Base-by-base conservation (phyloP, 1,140 invertebrate species). In the Scaptomyza hsui region DNA sequence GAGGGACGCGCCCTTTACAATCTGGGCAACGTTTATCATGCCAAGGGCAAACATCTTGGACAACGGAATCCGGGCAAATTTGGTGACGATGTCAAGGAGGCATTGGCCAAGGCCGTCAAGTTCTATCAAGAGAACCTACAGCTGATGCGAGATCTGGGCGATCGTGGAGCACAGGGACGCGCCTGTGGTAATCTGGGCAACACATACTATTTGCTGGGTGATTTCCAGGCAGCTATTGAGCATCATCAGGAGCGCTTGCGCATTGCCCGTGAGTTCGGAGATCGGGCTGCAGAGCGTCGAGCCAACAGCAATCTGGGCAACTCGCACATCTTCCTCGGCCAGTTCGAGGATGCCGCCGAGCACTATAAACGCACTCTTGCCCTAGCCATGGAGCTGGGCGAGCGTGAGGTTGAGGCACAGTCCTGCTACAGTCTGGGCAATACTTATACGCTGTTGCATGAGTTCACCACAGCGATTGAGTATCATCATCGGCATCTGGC, bases 111-210 rank as follows among this genome's bases (percentile, higher is more conserved):
- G 92, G 98, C 98, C 39, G 96, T 99, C 32, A 94, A 95, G 64
- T 99, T 97, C 93, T 99, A 99, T 92, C 95, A 98, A 91, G 95
- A 97, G 89, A 99, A 99, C 92, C 92, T 99, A 45, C 94, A 95
- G 70, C 91, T 99, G 32, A 98, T 99, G 94, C 94, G 94, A 65
- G 96, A 97, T 88, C 89, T 99, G 5, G 95, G 95, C 24, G 98
- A 99, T 91, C 94, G 96, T 24, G 95, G 96, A 13, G 98, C 97
- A 0, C 96, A 98, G 92, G 98, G 98, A 0, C 93, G 98, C 72
- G 98, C 98, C 1, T 99, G 97, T 92, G 98, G 98, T 4, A 99
- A 99, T 92, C 93, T 99, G 29, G 98, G 98, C 39, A 99, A 99
- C 92, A 99, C 98, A 0, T 97, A 97, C 92, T 99, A 99, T 92